These are phyloP conservation scores for Monochamus alternatus DNA, from an alignment of 2,888 invertebrate genomes.

Conservation along the genomic window DNA sequence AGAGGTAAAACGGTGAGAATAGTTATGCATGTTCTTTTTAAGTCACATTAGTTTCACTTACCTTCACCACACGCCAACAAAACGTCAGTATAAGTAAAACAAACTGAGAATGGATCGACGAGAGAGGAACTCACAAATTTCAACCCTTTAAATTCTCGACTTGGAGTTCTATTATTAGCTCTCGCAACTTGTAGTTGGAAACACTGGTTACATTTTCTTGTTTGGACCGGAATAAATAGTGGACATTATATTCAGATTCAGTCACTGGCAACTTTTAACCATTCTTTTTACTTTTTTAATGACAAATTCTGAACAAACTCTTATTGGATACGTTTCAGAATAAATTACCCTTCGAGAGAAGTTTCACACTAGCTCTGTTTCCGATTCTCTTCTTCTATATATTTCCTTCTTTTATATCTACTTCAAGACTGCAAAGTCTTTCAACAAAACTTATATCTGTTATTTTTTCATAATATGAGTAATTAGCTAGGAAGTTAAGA, in stretches of 20 bases:
- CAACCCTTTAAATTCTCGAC: neutral
- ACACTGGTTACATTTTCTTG: neutral
- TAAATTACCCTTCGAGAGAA: no score
- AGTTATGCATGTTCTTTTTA: neutral
- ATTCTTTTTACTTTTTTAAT: neutral
- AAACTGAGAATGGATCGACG: neutral
- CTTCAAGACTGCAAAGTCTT: no score
- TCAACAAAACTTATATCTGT: no score
- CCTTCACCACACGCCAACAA: neutral
- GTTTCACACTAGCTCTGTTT: no score
- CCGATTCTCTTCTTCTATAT: no score
- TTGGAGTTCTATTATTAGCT: neutral
- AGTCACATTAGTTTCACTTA: constrained; percentile 6
- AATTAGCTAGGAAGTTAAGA: no score
- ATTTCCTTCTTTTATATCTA: no score
- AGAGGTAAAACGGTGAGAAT: no score
- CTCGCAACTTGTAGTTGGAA: neutral
- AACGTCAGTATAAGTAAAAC: constrained; percentile 1
- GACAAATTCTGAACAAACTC: no score
- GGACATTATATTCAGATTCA: constrained; percentile 4
- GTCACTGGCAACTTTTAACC: neutral
- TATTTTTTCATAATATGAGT: no score
- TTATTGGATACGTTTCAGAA: no score
- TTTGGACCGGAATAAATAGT: neutral
- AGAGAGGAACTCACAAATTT: neutral